Evolutionary conservation across 2,113 vertebrate genomes (phyloP).

Genomic region (Ceyx cyanopectus): DNA sequence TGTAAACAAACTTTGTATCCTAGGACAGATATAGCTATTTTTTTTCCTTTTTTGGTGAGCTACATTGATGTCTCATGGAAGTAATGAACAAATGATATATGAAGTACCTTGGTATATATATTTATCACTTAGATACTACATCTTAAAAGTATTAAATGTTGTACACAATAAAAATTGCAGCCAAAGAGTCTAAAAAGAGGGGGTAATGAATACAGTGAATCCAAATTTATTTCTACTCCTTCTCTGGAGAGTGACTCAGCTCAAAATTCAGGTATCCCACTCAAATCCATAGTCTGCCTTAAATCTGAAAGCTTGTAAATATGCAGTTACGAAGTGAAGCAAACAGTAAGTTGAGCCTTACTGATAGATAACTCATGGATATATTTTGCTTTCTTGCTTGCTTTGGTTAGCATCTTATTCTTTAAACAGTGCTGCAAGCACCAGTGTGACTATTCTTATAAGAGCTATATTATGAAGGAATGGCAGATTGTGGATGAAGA

Average conservation of each 20-base stretch:
- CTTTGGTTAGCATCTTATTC: not conserved
- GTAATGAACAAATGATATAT: not conserved
- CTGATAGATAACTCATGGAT: not conserved
- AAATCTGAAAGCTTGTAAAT: not conserved
- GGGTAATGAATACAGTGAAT: not conserved
- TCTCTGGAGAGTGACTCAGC: not conserved
- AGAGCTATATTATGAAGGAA: not conserved
- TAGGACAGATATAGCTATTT: not conserved
- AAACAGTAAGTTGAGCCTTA: not conserved
- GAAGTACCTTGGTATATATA: not conserved
- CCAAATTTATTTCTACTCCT: not conserved
- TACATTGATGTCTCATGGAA: not conserved
- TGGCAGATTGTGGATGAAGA: not conserved
- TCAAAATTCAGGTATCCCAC: not conserved
- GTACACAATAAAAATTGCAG: not conserved
- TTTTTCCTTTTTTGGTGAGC: not conserved
- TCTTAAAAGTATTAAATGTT: not conserved
- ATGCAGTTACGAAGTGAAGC: accelerated
- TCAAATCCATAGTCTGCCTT: not conserved
- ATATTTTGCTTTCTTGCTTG: not conserved
- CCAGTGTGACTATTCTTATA: not conserved
- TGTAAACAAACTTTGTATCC: not conserved
- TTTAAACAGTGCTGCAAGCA: not conserved
- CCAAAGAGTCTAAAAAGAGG: not conserved
- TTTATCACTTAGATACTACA: not conserved